phyloP scores from a whole-genome alignment of 2,797 vertebrate genomes.

The Hemibagrus guttatus region DNA sequence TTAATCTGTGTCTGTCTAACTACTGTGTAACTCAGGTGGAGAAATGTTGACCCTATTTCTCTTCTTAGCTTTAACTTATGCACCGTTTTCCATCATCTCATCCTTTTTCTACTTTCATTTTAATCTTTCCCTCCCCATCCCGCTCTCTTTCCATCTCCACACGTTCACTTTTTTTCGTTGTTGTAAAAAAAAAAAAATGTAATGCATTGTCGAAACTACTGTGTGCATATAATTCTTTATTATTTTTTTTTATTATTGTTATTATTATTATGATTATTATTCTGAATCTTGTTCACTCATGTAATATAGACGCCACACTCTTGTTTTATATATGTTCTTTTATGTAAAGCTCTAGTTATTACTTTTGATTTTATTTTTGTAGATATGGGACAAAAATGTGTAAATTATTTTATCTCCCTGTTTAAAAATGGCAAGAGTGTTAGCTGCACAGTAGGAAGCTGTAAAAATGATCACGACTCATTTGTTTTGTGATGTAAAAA shows the following conservation, averaged over 20 bases:
- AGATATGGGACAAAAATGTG: conserved; percentile 75
- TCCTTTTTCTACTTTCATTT: conserved; percentile 31
- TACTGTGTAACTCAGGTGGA: conserved; percentile 58
- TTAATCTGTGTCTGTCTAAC: conserved; percentile 41
- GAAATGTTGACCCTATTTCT: conserved; percentile 45
- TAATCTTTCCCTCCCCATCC: conserved; percentile 40
- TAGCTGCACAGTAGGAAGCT: conserved; percentile 75
- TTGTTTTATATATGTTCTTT: conserved; percentile 74
- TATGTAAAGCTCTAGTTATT: conserved; percentile 77
- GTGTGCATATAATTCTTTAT: conserved; percentile 69
- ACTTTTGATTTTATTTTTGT: conserved; percentile 81
- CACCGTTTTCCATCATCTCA: conserved; percentile 6
- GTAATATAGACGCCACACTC: conserved; percentile 75
- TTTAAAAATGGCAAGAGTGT: conserved; percentile 71
- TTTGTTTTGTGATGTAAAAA: conserved; percentile 80
- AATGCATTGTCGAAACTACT: conserved; percentile 77
- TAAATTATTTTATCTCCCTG: conserved; percentile 80
- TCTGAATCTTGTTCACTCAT: conserved; percentile 63
- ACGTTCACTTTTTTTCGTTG: conserved; percentile 9
- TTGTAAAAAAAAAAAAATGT: conserved; percentile 18
- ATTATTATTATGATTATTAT: conserved; percentile 43
- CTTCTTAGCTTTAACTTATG: conserved; percentile 38
- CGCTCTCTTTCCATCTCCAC: conserved; percentile 22
- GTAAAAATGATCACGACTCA: conserved; percentile 66
- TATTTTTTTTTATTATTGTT: background rate